A percentile compares a stretch with the other conserved stretches of the same genome.
Evolutionary conservation across 30 jellyfish, hydroid and myxozoan genomes (phyloP).

Genomic region (Hydractinia symbiolongicarpus): DNA sequence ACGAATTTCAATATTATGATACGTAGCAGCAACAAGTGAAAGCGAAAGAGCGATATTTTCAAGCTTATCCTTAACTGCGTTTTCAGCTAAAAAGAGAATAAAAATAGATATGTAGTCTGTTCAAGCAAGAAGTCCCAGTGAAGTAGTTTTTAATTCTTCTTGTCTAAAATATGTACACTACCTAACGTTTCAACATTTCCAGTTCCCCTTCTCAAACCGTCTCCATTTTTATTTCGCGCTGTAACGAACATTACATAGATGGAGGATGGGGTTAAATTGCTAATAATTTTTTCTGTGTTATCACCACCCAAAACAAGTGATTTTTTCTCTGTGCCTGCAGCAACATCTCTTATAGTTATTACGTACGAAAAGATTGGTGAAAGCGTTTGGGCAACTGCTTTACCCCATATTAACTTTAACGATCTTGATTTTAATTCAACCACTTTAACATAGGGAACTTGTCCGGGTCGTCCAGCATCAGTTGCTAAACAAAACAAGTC

Average conservation of each 20-base stretch:
- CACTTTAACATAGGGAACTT: neutral
- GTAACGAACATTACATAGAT: constrained; percentile 49
- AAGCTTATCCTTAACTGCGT: constrained; percentile 15
- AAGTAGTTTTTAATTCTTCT: no score
- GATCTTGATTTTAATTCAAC: constrained; percentile 18
- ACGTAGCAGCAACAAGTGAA: constrained; percentile 1
- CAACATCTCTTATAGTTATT: constrained; percentile 1
- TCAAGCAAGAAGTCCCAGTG: no score
- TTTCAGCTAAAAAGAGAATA: neutral
- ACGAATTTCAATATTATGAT: neutral
- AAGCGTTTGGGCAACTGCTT: constrained; percentile 11
- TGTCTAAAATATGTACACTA: no score
- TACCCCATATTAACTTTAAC: constrained; percentile 14
- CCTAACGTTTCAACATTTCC: constrained; percentile 28
- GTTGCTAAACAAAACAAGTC: constrained; percentile 11
- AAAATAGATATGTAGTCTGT: no score
- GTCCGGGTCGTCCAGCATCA: constrained; percentile 25
- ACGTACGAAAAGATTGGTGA: constrained; percentile 31
- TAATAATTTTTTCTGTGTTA: neutral
- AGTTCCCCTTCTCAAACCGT: constrained; percentile 44
- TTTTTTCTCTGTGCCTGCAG: constrained; percentile 11
- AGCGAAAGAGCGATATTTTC: constrained; percentile 8
- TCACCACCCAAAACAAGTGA: constrained; percentile 1
- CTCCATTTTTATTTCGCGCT: constrained; percentile 72
- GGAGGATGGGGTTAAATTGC: constrained; percentile 44